Conservation (phyloP, 2,797 vertebrate genomes). For the Melanotaenia pygmaea region DNA sequence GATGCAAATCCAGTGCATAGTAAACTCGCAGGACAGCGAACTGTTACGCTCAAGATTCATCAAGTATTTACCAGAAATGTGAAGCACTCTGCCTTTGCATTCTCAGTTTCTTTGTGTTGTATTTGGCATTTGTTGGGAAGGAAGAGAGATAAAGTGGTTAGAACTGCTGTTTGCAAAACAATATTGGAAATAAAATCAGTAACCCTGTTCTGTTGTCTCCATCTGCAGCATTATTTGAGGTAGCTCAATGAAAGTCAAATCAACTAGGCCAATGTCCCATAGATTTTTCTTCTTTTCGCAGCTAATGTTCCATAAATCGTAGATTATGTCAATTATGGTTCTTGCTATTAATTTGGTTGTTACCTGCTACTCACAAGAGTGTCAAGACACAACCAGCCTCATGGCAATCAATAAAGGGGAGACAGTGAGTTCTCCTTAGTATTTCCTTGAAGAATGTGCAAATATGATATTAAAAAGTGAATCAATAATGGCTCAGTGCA, state of each 20-base stretch:
- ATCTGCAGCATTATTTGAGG: neutral
- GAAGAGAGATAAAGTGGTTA: neutral
- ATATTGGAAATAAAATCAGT: neutral
- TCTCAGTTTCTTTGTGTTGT: neutral
- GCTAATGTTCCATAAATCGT: neutral
- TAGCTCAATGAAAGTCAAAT: neutral
- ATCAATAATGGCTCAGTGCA: neutral
- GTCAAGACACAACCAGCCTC: neutral
- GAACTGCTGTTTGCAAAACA: neutral
- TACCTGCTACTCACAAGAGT: neutral
- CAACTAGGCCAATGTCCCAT: neutral
- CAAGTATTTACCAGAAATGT: too few species aligned
- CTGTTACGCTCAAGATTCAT: too few species aligned
- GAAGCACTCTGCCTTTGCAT: too few species aligned
- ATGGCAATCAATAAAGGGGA: neutral
- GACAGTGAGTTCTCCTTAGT: neutral
- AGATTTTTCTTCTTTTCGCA: neutral
- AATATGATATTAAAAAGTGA: neutral
- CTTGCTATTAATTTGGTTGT: neutral
- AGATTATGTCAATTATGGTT: neutral
- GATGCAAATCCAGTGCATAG: too few species aligned
- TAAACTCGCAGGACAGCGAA: too few species aligned
- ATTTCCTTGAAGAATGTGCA: neutral
- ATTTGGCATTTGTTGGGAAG: neutral
- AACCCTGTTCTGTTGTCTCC: neutral